Percentiles rank a stretch among this genome's conserved stretches.
Conservation (phyloP, 2,113 vertebrate species). For the Glaucomys volans region DNA sequence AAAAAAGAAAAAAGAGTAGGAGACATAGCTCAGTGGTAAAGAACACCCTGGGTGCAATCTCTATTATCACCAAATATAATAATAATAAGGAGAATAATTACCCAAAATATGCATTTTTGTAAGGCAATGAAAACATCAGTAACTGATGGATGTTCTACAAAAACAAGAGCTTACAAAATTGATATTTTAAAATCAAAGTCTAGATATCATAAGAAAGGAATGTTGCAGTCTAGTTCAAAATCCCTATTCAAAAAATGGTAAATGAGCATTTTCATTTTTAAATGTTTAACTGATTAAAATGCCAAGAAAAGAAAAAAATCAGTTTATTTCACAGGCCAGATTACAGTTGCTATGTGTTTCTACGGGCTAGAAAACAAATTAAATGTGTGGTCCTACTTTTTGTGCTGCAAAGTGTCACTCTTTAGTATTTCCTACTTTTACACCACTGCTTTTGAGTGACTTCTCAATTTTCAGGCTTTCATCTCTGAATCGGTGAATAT, state of each 20-base stretch:
- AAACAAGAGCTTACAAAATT: neutral
- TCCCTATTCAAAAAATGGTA: neutral
- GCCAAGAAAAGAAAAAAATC: neutral
- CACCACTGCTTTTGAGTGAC: neutral
- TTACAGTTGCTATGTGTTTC: neutral
- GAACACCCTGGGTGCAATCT: too few relatives aligned
- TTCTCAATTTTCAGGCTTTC: neutral
- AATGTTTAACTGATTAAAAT: neutral
- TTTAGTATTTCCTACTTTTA: neutral
- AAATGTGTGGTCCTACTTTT: neutral
- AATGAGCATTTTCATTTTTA: neutral
- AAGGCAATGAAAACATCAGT: neutral
- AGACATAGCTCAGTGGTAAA: too few relatives aligned
- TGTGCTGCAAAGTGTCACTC: neutral
- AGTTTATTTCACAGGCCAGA: neutral
- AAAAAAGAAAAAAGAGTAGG: too few relatives aligned
- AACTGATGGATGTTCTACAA: neutral
- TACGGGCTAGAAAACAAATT: neutral
- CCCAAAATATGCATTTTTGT: neutral
- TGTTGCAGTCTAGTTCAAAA: neutral
- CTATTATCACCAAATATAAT: too few relatives aligned
- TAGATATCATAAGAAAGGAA: slow-evolving; percentile 1
- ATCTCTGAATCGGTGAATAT: neutral
- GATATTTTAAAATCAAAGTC: neutral
- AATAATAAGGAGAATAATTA: neutral